These are phyloP conservation scores for Scrobipalpa costella DNA, from an alignment of 2,888 invertebrate genomes.

Conservation along the genomic window DNA sequence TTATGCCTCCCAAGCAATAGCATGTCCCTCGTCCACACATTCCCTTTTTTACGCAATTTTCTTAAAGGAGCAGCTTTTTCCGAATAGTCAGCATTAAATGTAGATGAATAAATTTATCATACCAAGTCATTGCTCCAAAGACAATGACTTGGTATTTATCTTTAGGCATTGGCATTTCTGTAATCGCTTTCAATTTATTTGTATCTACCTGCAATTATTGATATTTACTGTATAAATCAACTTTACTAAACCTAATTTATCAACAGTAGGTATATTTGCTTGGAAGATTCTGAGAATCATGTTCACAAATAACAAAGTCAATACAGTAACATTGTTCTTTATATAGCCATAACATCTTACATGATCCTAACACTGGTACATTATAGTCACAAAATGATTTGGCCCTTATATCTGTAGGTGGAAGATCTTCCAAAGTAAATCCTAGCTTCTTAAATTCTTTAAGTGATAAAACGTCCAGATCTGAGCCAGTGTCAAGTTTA, in stretches of 20 bases:
- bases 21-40: no score
- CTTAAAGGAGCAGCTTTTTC: no score
- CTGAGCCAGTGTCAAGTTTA: conserved; percentile 27
- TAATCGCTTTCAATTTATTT: no score
- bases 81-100: no score
- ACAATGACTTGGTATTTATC: no score
- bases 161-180: no score
- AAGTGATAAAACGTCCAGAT: conserved; percentile 21
- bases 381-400: conserved; percentile 24
- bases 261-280: conserved; percentile 24
- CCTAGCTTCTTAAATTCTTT: conserved; percentile 14
- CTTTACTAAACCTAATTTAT: conserved; percentile 13
- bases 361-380: conserved; percentile 14
- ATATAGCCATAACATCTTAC: conserved; percentile 10
- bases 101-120: no score
- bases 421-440: not conserved
- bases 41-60: no score
- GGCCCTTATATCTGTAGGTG: conserved; percentile 1
- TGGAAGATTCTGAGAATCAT: conserved; percentile 19
- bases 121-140: no score
- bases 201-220: no score
- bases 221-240: conserved; percentile 14
- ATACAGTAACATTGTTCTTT: conserved; percentile 8
- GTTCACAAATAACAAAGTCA: conserved; percentile 8
- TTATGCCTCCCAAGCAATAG: no score